phyloP scores from a whole-genome alignment of 2,113 vertebrate genomes.

The Megaceryle torquata region DNA sequence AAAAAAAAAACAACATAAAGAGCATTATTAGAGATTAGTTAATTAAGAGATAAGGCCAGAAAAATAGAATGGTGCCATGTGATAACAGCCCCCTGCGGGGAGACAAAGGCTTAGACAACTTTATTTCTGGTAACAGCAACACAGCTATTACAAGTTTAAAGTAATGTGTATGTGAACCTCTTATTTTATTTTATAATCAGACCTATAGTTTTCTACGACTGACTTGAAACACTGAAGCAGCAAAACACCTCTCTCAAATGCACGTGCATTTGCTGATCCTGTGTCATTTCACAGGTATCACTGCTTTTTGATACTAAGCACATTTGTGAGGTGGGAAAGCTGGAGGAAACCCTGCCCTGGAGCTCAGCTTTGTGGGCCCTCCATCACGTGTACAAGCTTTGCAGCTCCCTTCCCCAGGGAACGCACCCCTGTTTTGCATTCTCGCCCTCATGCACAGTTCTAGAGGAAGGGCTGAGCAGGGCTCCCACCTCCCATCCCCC shows the following conservation, averaged over 20 bases:
- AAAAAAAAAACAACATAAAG: not conserved
- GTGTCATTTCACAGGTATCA: not conserved
- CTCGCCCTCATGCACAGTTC: rapidly evolving
- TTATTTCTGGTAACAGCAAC: conserved; percentile 35
- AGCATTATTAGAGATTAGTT: conserved; percentile 68
- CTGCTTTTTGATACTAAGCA: not conserved
- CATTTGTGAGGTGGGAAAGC: not conserved
- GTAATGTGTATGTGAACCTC: rapidly evolving
- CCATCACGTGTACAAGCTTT: too few relatives aligned
- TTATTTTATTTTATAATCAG: not conserved
- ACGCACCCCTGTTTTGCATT: rapidly evolving
- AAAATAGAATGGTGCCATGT: conserved; percentile 49
- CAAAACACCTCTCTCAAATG: not conserved
- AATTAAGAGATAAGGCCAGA: conserved; percentile 66
- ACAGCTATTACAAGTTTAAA: not conserved
- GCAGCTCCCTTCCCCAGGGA: not conserved
- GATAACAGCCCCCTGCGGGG: conserved; percentile 18
- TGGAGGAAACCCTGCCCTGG: not conserved
- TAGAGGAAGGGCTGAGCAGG: not conserved
- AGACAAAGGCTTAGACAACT: conserved; percentile 11
- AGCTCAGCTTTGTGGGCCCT: not conserved
- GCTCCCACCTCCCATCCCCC: not conserved
- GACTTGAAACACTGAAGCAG: not conserved
- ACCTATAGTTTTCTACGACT: not conserved
- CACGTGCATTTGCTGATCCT: not conserved